phyloP scores from a whole-genome alignment of 30 jellyfish, hydroid and myxozoan genomes.

The Pseudorhiza aurosa region DNA sequence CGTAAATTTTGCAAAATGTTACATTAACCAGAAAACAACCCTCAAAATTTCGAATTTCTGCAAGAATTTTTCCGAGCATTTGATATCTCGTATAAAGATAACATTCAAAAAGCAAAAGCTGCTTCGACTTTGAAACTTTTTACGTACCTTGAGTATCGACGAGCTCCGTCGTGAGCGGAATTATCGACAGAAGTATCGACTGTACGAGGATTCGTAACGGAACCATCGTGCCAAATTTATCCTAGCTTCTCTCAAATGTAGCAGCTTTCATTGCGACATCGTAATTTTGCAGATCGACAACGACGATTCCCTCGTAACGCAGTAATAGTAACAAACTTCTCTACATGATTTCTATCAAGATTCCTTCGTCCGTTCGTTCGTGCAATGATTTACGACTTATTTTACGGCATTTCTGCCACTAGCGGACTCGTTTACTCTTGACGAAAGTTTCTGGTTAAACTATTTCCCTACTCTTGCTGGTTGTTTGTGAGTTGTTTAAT shows the following conservation, averaged over 20 bases:
- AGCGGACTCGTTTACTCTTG: background rate
- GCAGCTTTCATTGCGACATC: background rate
- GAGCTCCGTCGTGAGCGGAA: background rate
- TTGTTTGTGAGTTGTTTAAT: conserved; percentile 55
- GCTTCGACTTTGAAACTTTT: too few relatives aligned
- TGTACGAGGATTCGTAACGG: background rate
- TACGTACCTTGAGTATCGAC: background rate
- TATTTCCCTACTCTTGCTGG: conserved; percentile 33
- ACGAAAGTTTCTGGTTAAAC: background rate
- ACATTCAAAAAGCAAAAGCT: too few relatives aligned
- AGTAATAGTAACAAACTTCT: too few relatives aligned
- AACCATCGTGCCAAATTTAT: background rate
- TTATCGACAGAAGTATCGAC: background rate
- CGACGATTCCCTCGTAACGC: too few relatives aligned
- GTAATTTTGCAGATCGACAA: too few relatives aligned
- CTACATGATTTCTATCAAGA: too few relatives aligned
- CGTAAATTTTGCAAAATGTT: too few relatives aligned
- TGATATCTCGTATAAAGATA: too few relatives aligned
- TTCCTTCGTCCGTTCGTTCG: too few relatives aligned
- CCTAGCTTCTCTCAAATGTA: background rate
- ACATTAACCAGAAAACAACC: too few relatives aligned
- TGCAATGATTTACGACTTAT: background rate
- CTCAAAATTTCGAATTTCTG: too few relatives aligned
- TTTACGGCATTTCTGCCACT: background rate
- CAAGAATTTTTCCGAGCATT: too few relatives aligned